Percentiles rank a stretch among this genome's conserved stretches.
phyloP scores from a whole-genome alignment of 2,113 vertebrate genomes.

The Tyrannus savana region DNA sequence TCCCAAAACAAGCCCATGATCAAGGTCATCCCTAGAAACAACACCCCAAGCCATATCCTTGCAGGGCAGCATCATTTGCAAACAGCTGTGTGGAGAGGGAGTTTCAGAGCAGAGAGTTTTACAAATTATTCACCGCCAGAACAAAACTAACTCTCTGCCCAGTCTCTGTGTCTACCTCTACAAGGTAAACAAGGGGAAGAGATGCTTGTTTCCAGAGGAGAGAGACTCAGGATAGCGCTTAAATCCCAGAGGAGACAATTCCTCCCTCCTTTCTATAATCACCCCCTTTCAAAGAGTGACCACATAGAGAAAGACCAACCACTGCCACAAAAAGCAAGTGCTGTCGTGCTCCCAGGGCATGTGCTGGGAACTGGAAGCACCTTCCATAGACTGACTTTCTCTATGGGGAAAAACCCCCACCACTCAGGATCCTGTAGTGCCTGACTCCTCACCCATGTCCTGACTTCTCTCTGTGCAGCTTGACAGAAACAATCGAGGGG shows the following conservation, averaged over 20 bases:
- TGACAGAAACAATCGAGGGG: conserved; percentile 89
- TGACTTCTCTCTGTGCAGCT: conserved; percentile 66
- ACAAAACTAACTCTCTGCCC: background rate
- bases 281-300: background rate
- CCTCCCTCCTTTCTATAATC: background rate
- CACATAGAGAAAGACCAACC: background rate
- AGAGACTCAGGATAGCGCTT: background rate
- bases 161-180: background rate
- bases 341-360: background rate
- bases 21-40: conserved; percentile 32
- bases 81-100: background rate
- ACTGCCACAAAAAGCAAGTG: background rate
- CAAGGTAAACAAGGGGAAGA: background rate
- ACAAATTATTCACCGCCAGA: background rate
- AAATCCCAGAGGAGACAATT: background rate
- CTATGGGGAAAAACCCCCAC: background rate
- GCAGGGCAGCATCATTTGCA: background rate
- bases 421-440: background rate
- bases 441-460: background rate
- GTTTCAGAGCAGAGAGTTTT: background rate
- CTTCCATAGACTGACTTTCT: background rate
- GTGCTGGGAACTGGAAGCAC: background rate
- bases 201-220: background rate
- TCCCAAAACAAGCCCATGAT: background rate
- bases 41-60: background rate